A percentile compares a stretch with the other conserved stretches of the same genome.
These are phyloP conservation scores for Acipenser oxyrinchus DNA, from an alignment of 2,797 vertebrate species.

Conservation along the genomic window DNA sequence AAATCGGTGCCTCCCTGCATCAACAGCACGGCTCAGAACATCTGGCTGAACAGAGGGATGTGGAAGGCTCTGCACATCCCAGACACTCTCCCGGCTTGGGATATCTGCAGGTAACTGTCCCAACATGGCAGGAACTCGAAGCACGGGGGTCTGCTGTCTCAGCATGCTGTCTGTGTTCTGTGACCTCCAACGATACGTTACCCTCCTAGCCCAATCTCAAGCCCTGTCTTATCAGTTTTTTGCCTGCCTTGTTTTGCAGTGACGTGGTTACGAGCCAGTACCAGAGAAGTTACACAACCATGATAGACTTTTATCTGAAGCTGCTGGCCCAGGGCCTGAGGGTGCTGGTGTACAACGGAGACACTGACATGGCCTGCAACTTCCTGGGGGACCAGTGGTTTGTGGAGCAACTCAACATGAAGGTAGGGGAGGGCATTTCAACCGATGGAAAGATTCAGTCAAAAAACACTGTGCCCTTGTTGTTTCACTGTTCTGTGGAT, in stretches of 20 bases:
- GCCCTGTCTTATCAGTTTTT: neutral
- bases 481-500: neutral
- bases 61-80: slow-evolving; percentile 63
- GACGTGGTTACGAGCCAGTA: slow-evolving; percentile 42
- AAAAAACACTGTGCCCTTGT: neutral
- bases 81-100: slow-evolving; percentile 51
- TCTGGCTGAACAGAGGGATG: slow-evolving; percentile 63
- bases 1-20: slow-evolving; percentile 53
- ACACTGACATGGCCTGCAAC: slow-evolving; percentile 72
- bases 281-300: slow-evolving; percentile 35
- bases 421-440: slow-evolving; percentile 31
- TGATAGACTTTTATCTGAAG: slow-evolving; percentile 55
- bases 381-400: slow-evolving; percentile 70
- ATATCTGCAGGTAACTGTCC: slow-evolving; percentile 57
- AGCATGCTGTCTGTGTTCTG: neutral
- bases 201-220: no score
- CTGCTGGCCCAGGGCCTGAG: slow-evolving; percentile 50
- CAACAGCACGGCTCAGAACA: slow-evolving; percentile 55
- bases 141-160: slow-evolving; percentile 1
- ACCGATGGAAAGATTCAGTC: neutral
- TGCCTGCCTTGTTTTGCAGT: slow-evolving; percentile 30
- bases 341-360: slow-evolving; percentile 64
- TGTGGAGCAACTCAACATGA: slow-evolving; percentile 54
- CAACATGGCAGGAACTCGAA: neutral
- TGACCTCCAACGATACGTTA: no score